Evolutionary conservation across 2,113 vertebrate species (phyloP), one percentile per base, ranked within the genome.

Genomic region (Ophiodon elongatus): DNA sequence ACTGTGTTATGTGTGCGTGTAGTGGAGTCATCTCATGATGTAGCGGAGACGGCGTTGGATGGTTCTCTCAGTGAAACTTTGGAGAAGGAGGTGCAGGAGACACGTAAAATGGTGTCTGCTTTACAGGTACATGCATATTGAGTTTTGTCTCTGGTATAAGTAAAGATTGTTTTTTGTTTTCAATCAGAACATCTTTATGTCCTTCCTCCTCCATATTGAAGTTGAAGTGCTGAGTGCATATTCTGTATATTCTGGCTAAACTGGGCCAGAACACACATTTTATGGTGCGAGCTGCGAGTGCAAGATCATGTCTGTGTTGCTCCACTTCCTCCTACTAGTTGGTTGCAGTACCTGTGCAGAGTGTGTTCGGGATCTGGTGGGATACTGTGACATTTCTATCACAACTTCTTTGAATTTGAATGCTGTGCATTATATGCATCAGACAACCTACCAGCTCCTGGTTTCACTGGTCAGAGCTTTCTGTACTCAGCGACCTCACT

Each of bases 31-130:
- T 76, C 65, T 72, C 31, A 67, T 10, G 29, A 8, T 39, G 88
- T 23, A 25, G 79, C 9, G 50, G 85, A 89, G 66, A 54, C 56
- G 6, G 7, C 33, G 0, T 92, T 97, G 98, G 98, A 98, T 63
- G 96, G 97, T 39, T 96, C 96, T 82, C 91, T 99, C 64, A 79
- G 96, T 92, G 97, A 98, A 47, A 94, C 96, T 79, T 92, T 99
- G 91, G 98, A 99, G 80, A 97, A 94, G 90, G 98, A 99, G 73
- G 97, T 99, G 95, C 96, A 98, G 79, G 98, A 99, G 88, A 96
- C 98, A 0, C 96, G 98, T 70, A 97, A 96, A 92, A 99, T 99
- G 97, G 97, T 99, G 90, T 98, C 97, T 6, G 96, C 97, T 79
- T 89, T 99, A 80, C 92, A 93, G 91, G 92, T 93, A 84, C 5